Percentiles rank a stretch among this genome's conserved stretches.
Evolutionary conservation across 2,113 vertebrate genomes (phyloP).

Genomic region (Dunckerocampus dactyliophorus): DNA sequence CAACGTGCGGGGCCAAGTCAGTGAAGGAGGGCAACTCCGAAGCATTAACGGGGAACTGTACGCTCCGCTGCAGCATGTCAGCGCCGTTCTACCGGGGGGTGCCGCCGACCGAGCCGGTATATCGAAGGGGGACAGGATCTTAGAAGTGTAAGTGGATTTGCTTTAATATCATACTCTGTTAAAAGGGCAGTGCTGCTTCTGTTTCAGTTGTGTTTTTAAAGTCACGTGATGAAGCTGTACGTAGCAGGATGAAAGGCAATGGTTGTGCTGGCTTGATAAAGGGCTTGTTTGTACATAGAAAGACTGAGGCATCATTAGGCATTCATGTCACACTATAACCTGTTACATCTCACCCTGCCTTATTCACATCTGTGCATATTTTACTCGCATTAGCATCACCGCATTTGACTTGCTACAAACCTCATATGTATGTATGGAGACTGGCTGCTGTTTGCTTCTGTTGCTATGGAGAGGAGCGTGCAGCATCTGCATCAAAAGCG

Average conservation of each 20-base stretch:
- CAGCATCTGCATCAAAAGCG: conserved; percentile 45
- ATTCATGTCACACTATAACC: conserved; percentile 60
- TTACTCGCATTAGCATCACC: not conserved
- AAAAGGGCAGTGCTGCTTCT: not conserved
- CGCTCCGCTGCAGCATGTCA: conserved; percentile 94
- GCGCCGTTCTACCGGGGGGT: conserved; percentile 89
- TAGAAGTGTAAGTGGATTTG: conserved; percentile 86
- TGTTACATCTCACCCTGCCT: conserved; percentile 9
- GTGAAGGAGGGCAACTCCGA: conserved; percentile 92
- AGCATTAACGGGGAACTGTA: conserved; percentile 97
- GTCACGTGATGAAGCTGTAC: not conserved
- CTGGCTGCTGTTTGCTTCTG: conserved; percentile 58
- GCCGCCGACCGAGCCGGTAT: conserved; percentile 91
- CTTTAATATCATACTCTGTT: not conserved
- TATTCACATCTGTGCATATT: not conserved
- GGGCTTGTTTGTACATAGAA: conserved; percentile 48
- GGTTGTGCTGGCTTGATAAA: conserved; percentile 37
- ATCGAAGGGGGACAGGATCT: conserved; percentile 89
- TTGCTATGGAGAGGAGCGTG: conserved; percentile 65
- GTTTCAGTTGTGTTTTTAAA: not conserved
- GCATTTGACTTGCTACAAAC: not conserved
- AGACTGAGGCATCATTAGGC: conserved; percentile 51
- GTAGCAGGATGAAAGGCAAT: not conserved
- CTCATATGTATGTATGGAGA: conserved; percentile 49
- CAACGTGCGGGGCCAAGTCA: conserved; percentile 94